Evolutionary conservation across 2,888 invertebrate species (phyloP).

Genomic region (Abrostola tripartita): DNA sequence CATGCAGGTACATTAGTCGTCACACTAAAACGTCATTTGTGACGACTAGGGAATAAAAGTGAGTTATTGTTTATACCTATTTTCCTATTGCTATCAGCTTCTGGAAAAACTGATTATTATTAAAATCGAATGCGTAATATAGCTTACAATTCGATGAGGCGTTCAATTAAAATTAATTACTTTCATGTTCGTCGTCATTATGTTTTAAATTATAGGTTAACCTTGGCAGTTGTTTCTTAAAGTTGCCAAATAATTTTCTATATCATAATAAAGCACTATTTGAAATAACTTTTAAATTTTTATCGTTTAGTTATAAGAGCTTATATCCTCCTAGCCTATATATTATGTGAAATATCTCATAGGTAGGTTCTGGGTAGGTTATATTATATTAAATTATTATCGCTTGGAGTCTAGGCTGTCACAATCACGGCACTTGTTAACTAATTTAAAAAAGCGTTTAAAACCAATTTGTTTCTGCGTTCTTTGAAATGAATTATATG

Average conservation of each 20-base stretch:
- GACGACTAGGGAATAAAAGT: conserved; percentile 17
- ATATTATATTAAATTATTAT: background rate
- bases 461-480: conserved; percentile 28
- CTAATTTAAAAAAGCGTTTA: conserved; percentile 24
- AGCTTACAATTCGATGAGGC: too few species aligned
- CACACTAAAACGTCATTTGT: conserved; percentile 4
- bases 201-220: conserved; percentile 7
- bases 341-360: too few species aligned
- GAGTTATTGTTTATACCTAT: background rate
- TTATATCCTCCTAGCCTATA: too few species aligned
- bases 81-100: background rate
- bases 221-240: too few species aligned
- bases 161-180: too few species aligned
- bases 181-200: too few species aligned
- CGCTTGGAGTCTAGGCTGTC: background rate
- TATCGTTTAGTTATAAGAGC: too few species aligned
- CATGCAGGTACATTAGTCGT: background rate
- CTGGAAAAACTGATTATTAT: background rate
- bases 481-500: conserved; percentile 26
- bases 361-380: too few species aligned
- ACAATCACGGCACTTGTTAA: conserved; percentile 3
- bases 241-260: too few species aligned
- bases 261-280: too few species aligned
- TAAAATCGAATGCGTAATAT: background rate
- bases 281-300: too few species aligned